Evolutionary conservation across 2,113 vertebrate genomes (phyloP).

Genomic region (Tautogolabrus adspersus): DNA sequence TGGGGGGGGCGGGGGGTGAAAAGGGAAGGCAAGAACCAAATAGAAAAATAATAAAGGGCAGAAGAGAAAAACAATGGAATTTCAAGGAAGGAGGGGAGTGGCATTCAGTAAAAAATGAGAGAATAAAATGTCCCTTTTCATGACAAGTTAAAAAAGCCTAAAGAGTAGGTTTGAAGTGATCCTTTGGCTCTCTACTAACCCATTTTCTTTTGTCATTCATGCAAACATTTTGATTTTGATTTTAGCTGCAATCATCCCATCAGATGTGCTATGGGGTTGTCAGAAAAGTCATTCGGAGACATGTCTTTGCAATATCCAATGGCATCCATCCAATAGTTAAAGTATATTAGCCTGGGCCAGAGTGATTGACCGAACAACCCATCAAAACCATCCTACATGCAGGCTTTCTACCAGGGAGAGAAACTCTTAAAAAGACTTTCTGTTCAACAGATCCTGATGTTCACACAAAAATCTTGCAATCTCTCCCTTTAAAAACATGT

Average conservation of each 20-base stretch:
- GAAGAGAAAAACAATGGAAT: background rate
- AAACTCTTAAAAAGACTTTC: background rate
- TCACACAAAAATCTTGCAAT: constrained; percentile 5
- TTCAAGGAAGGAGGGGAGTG: background rate
- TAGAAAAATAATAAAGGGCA: constrained; percentile 3
- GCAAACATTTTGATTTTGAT: background rate
- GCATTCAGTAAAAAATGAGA: constrained; percentile 3
- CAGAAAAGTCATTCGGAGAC: background rate
- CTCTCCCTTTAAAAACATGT: no score
- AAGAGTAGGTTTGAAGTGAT: background rate
- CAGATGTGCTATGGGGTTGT: background rate
- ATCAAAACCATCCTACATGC: background rate
- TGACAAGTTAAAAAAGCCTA: background rate
- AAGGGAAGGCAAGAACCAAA: background rate
- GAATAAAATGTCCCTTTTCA: background rate
- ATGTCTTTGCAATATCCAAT: background rate
- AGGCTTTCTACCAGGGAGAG: background rate
- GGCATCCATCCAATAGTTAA: background rate
- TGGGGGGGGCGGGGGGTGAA: background rate
- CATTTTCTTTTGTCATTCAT: background rate
- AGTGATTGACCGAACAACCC: background rate
- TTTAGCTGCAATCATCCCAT: background rate
- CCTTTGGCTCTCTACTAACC: background rate
- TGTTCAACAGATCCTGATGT: constrained; percentile 3
- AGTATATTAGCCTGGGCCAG: background rate